Conservation (phyloP, 1,140 invertebrate species). For the Trichoplusia ni region DNA sequence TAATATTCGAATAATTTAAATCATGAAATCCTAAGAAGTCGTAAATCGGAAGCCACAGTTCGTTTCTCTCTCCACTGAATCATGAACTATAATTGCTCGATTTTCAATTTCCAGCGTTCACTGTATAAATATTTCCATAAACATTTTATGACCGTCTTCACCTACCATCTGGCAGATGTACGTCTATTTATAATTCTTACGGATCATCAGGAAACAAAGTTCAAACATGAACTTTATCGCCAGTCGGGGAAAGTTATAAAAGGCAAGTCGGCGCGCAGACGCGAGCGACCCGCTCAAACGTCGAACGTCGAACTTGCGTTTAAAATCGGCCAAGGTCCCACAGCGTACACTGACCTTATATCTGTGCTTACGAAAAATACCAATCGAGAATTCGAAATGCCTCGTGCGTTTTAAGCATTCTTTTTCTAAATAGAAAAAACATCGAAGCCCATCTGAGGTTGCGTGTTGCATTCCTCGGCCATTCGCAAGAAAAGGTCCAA, state of each 20-base stretch:
- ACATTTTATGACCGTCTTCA: slow-evolving; percentile 42
- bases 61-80: slow-evolving; percentile 16
- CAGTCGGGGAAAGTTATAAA: slow-evolving; percentile 69
- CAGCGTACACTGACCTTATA: slow-evolving; percentile 56
- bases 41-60: slow-evolving; percentile 2
- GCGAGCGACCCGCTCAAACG: slow-evolving; percentile 40
- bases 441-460: slow-evolving; percentile 51
- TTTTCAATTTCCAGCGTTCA: slow-evolving; percentile 30
- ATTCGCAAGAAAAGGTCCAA: slow-evolving; percentile 63
- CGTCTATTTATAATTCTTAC: slow-evolving; percentile 48
- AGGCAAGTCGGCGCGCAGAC: slow-evolving; percentile 53
- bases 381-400: slow-evolving; percentile 40
- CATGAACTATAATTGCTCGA: slow-evolving; percentile 15
- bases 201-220: slow-evolving; percentile 59
- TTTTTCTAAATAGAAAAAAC: slow-evolving; percentile 43
- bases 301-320: slow-evolving; percentile 63
- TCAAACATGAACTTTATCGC: slow-evolving; percentile 64
- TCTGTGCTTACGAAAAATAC: slow-evolving; percentile 37
- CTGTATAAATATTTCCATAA: slow-evolving; percentile 47
- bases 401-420: slow-evolving; percentile 26
- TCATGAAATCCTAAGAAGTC: background rate
- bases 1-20: too few species aligned
- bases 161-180: slow-evolving; percentile 51
- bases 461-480: slow-evolving; percentile 55
- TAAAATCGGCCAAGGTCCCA: slow-evolving; percentile 77